Evolutionary conservation across 2,888 invertebrate species (phyloP).

Genomic region (Micoletzkya japonica): DNA sequence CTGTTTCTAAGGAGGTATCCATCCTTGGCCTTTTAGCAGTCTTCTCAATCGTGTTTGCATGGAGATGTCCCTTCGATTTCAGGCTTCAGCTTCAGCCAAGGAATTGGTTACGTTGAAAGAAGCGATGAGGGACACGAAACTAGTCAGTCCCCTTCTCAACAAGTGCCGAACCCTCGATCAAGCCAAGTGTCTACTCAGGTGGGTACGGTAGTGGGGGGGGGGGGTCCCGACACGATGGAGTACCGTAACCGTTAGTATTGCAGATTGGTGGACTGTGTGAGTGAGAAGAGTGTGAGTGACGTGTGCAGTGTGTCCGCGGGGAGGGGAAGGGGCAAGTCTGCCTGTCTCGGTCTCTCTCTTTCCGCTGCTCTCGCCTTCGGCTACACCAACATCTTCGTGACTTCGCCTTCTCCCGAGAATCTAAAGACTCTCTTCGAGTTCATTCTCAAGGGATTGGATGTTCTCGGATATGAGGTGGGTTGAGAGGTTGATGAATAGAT

Average conservation of each 20-base stretch:
- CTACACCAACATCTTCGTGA: slow-evolving; percentile 92
- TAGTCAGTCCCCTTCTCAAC: slow-evolving; percentile 84
- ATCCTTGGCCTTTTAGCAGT: not conserved
- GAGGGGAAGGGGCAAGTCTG: slow-evolving; percentile 93
- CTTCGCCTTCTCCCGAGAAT: slow-evolving; percentile 97
- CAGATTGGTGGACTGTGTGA: slow-evolving; percentile 92
- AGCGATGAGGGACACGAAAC: slow-evolving; percentile 85
- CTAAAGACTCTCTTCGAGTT: slow-evolving; percentile 96
- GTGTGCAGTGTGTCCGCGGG: slow-evolving; percentile 94
- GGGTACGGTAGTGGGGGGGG: not conserved
- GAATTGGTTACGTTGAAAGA: slow-evolving; percentile 79
- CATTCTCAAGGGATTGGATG: slow-evolving; percentile 85
- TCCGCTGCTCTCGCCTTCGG: slow-evolving; percentile 71
- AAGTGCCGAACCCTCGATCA: slow-evolving; percentile 77
- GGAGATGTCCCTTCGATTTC: not conserved
- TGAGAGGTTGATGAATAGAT: no score
- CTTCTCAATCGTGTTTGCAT: not conserved
- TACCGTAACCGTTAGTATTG: no score
- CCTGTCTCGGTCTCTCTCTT: slow-evolving; percentile 86
- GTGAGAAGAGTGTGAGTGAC: slow-evolving; percentile 84
- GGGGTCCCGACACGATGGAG: not conserved
- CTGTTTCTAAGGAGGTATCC: slow-evolving; percentile 38
- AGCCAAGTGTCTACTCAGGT: slow-evolving; percentile 43
- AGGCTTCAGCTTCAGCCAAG: slow-evolving; percentile 3
- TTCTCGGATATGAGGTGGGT: slow-evolving; percentile 76